phyloP scores from a whole-genome alignment of 2,888 invertebrate genomes.

The Tetramorium bicarinatum region DNA sequence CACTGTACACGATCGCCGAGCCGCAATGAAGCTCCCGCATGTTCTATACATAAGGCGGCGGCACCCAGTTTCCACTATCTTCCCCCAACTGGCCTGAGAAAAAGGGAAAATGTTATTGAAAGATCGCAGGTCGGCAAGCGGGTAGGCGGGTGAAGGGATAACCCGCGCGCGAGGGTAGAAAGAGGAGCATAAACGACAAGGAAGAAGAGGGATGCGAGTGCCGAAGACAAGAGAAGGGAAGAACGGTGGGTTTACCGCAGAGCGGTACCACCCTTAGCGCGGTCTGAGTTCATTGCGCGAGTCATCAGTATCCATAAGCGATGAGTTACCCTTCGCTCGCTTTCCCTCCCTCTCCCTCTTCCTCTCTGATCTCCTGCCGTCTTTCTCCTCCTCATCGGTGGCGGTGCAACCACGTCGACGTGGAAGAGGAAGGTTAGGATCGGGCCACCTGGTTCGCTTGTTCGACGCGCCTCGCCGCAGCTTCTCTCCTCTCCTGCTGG shows the following conservation, averaged over 20 bases:
- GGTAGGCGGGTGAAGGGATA: constrained; percentile 29
- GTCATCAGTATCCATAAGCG: constrained; percentile 94
- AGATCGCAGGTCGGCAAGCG: constrained; percentile 68
- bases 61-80: constrained; percentile 43
- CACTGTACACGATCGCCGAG: constrained; percentile 23
- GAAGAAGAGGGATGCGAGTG: constrained; percentile 70
- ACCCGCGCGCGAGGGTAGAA: constrained; percentile 77
- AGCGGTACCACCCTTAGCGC: constrained; percentile 77
- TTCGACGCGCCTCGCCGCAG: constrained; percentile 76
- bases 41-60: constrained; percentile 49
- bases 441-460: constrained; percentile 84
- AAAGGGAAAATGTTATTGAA: constrained; percentile 83
- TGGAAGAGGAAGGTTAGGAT: constrained; percentile 73
- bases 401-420: constrained; percentile 45
- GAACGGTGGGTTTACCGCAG: constrained; percentile 75
- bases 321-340: constrained; percentile 87
- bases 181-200: constrained; percentile 84
- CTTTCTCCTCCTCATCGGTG: constrained; percentile 6
- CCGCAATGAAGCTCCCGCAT: constrained; percentile 38
- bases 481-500: constrained; percentile 59
- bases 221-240: constrained; percentile 69
- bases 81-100: constrained; percentile 26
- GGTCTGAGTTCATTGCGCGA: constrained; percentile 89
- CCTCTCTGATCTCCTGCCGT: constrained; percentile 17
- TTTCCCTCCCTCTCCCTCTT: constrained; percentile 82